Evolutionary conservation across 2,888 invertebrate species (phyloP).

Genomic region (Plagodis pulveraria): DNA sequence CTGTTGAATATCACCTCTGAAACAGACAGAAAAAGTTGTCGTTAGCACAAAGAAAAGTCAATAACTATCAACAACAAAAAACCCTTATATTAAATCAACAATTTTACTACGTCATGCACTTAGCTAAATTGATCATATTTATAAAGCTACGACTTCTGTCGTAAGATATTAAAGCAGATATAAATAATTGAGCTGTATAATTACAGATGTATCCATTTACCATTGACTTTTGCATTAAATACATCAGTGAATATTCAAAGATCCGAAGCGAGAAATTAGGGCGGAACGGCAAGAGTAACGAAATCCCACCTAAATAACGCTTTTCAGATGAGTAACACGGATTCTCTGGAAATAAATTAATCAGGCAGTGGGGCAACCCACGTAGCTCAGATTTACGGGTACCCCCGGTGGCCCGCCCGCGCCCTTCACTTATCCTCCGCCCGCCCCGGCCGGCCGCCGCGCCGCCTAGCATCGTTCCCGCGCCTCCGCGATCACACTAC

Average conservation of each 20-base stretch:
- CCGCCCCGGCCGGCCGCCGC: slow-evolving; percentile 5
- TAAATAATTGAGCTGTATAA: slow-evolving; percentile 30
- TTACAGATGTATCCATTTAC: slow-evolving; percentile 33
- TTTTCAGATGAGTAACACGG: slow-evolving; percentile 66
- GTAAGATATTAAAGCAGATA: slow-evolving; percentile 6
- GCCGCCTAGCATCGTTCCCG: slow-evolving; percentile 4
- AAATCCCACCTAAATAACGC: slow-evolving; percentile 53
- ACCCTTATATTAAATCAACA: too few relatives aligned
- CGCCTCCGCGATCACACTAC: slow-evolving; percentile 49
- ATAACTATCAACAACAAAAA: too few relatives aligned
- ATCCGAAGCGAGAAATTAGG: slow-evolving; percentile 44
- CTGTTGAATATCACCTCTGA: too few relatives aligned
- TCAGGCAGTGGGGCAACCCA: slow-evolving; percentile 63
- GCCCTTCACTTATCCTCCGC: slow-evolving; percentile 7
- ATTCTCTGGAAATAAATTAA: slow-evolving; percentile 74
- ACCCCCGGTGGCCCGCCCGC: slow-evolving; percentile 42
- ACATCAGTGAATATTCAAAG: slow-evolving; percentile 45
- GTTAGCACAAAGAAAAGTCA: too few relatives aligned
- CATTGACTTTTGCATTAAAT: slow-evolving; percentile 40
- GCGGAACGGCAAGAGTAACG: slow-evolving; percentile 44
- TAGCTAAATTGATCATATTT: neutral
- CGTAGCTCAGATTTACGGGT: slow-evolving; percentile 74
- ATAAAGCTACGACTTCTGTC: slow-evolving; percentile 2
- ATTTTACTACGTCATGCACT: neutral
- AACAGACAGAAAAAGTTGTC: too few relatives aligned